A percentile compares a stretch with the other conserved stretches of the same genome.
These are phyloP conservation scores for Gyps fulvus DNA, from an alignment of 2,113 vertebrate genomes.

Conservation along the genomic window DNA sequence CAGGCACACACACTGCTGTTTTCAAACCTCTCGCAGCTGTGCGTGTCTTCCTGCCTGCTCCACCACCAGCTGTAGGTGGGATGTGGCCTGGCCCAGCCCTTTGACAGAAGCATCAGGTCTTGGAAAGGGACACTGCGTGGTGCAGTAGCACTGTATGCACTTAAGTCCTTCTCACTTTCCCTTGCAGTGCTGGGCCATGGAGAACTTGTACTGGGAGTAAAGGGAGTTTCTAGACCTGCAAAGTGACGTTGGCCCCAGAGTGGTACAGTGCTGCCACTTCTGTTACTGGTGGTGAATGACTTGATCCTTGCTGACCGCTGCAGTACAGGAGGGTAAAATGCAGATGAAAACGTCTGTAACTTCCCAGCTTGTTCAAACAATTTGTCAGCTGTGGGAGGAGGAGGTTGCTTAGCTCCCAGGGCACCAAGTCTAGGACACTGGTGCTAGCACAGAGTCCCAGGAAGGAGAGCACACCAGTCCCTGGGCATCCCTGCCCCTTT, in stretches of 20 bases:
- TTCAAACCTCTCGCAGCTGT: fast-evolving
- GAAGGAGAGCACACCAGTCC: not conserved
- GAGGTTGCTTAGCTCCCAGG: not conserved
- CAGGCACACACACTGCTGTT: not conserved
- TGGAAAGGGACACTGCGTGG: not conserved
- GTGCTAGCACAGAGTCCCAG: not conserved
- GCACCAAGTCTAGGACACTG: not conserved
- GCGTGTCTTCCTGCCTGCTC: not conserved
- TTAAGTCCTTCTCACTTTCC: not conserved
- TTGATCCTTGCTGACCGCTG: not conserved
- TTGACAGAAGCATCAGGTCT: not conserved
- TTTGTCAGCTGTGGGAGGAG: not conserved
- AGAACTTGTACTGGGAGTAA: not conserved
- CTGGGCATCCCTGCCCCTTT: not conserved
- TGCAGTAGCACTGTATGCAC: not conserved
- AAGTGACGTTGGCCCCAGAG: not conserved
- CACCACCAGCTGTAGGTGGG: not conserved
- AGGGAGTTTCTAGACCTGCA: not conserved
- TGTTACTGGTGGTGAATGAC: not conserved
- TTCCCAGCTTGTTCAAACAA: not conserved
- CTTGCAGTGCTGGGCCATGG: not conserved
- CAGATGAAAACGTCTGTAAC: not conserved
- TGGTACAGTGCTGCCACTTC: not conserved
- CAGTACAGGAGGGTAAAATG: not conserved
- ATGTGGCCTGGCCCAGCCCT: not conserved